Evolutionary conservation across 2,888 invertebrate species (phyloP).

Genomic region (Drosophila monieri): DNA sequence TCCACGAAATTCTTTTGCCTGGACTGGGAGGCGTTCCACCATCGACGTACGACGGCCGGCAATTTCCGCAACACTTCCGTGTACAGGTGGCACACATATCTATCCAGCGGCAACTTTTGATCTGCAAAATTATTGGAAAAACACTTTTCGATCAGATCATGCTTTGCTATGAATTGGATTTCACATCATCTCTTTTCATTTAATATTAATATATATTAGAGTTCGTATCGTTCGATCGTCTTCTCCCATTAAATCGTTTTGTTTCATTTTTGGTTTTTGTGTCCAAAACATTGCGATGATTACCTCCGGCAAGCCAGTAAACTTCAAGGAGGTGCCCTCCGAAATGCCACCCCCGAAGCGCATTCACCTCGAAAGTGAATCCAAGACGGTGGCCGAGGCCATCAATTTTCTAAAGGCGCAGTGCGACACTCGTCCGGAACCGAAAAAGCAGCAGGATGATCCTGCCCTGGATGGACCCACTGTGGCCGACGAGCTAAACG

Average conservation of each 20-base stretch:
- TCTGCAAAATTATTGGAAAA: conserved; percentile 42
- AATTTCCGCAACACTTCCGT: conserved; percentile 87
- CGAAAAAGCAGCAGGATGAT: conserved; percentile 20
- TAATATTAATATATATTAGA: background rate
- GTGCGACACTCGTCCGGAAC: conserved; percentile 19
- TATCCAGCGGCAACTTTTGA: conserved; percentile 74
- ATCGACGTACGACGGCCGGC: conserved; percentile 90
- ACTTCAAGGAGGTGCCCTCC: conserved; percentile 52
- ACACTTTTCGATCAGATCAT: background rate
- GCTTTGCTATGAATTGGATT: conserved; percentile 12
- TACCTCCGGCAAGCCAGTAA: conserved; percentile 50
- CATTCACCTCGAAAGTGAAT: conserved; percentile 47
- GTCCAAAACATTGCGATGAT: conserved; percentile 26
- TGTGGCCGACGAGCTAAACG: conserved; percentile 78
- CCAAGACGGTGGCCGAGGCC: conserved; percentile 28
- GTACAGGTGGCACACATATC: conserved; percentile 88
- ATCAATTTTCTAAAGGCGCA: conserved; percentile 43
- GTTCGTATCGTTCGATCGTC: conserved; percentile 8
- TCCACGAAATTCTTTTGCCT: conserved; percentile 88
- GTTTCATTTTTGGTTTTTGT: conserved; percentile 11
- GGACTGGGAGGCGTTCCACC: conserved; percentile 89
- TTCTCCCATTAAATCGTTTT: background rate
- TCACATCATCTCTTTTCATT: conserved; percentile 4
- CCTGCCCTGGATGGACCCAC: conserved; percentile 43
- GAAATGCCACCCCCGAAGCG: conserved; percentile 51